Evolutionary conservation across 2,113 vertebrate species (phyloP).

Genomic region (Mesitornis unicolor): DNA sequence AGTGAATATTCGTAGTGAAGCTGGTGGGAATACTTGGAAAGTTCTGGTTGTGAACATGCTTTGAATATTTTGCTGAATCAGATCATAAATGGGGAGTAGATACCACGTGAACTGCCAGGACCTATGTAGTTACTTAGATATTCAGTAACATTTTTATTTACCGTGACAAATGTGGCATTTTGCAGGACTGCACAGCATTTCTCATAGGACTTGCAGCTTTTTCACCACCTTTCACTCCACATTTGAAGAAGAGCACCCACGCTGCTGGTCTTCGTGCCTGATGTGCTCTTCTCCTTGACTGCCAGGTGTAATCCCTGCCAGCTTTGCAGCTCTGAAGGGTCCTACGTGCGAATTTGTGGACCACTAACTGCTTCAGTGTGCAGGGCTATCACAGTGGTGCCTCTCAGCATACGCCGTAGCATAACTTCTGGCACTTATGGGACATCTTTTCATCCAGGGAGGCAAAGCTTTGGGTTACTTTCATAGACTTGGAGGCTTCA

Average conservation of each 20-base stretch:
- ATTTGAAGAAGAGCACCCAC: neutral
- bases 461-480: constrained; percentile 18
- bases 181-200: neutral
- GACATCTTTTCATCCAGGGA: neutral
- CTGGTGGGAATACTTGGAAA: neutral
- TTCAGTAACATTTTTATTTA: neutral
- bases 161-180: neutral
- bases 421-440: constrained; percentile 13
- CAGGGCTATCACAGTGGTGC: neutral
- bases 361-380: neutral
- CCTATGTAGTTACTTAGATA: neutral
- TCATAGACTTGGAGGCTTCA: neutral
- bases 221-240: neutral
- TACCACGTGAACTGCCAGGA: neutral
- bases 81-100: neutral
- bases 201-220: neutral
- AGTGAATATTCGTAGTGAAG: neutral
- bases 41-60: neutral
- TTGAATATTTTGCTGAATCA: neutral
- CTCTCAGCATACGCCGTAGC: neutral
- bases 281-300: neutral
- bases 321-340: neutral
- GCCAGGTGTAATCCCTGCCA: neutral
- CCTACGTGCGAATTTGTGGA: neutral
- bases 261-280: neutral